Conservation (phyloP, 2,888 invertebrate genomes). For the Pristionchus japonicus region DNA sequence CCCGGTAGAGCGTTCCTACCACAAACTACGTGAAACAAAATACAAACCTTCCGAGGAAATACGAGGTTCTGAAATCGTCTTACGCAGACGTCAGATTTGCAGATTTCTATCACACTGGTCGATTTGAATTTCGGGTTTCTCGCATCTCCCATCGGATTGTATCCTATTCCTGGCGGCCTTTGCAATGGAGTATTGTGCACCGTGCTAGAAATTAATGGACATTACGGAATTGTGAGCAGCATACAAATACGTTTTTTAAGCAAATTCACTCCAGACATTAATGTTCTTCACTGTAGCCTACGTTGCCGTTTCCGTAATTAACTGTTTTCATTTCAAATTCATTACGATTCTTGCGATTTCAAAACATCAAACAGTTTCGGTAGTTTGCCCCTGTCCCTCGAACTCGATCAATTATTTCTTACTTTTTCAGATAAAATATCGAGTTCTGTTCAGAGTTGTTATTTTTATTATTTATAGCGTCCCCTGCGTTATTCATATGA, state of each 20-base stretch:
- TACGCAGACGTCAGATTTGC: too few relatives aligned
- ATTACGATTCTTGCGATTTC: background rate
- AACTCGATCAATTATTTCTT: too few relatives aligned
- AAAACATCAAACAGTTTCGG: background rate
- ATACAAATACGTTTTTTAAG: background rate
- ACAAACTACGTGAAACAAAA: too few relatives aligned
- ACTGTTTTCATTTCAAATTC: constrained; percentile 23
- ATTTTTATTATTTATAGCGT: background rate
- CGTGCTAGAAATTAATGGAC: background rate
- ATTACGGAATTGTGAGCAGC: background rate
- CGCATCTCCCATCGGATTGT: background rate
- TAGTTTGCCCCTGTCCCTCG: background rate
- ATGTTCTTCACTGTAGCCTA: background rate
- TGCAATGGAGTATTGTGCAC: background rate
- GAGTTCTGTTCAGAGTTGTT: background rate
- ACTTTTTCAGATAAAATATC: background rate
- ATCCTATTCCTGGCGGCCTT: background rate
- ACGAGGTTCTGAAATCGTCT: too few relatives aligned
- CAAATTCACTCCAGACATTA: background rate
- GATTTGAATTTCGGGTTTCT: constrained; percentile 14
- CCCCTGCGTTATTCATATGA: background rate
- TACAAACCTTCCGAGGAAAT: too few relatives aligned
- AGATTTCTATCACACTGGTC: background rate
- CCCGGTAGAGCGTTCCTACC: too few relatives aligned
- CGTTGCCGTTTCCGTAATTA: background rate